Percentiles rank a stretch among this genome's conserved stretches.
phyloP scores from a whole-genome alignment of 2,113 vertebrate species.

The Leiothrix lutea region DNA sequence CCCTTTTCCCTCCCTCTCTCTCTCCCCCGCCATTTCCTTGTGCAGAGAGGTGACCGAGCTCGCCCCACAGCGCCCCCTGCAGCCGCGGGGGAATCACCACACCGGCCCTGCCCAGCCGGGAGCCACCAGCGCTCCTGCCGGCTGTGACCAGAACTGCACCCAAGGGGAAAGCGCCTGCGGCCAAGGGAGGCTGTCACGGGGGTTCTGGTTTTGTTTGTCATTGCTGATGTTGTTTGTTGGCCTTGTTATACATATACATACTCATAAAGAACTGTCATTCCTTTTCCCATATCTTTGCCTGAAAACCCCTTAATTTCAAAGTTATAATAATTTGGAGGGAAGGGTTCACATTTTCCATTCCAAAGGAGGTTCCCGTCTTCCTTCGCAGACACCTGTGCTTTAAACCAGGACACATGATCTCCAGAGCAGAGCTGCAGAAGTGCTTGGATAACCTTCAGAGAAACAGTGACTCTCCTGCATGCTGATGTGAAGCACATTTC shows the following conservation, averaged over 20 bases:
- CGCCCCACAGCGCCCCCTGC: neutral
- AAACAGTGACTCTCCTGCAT: neutral
- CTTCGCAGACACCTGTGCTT: neutral
- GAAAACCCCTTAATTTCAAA: fast-evolving
- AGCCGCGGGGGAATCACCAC: fast-evolving
- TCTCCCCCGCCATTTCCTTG: fast-evolving
- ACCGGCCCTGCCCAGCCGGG: fast-evolving
- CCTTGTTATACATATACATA: too few species aligned
- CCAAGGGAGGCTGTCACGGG: fast-evolving
- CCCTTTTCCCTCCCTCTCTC: too few species aligned
- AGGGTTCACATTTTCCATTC: neutral
- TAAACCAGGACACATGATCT: neutral
- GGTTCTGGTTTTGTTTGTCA: neutral
- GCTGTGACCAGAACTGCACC: fast-evolving
- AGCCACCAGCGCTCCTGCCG: neutral
- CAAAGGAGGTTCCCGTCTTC: fast-evolving
- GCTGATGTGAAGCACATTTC: neutral
- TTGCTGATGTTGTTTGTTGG: neutral
- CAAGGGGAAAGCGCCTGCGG: fast-evolving
- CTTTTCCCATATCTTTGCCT: neutral
- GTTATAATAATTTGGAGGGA: neutral
- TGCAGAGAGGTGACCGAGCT: fast-evolving
- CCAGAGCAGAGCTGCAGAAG: neutral
- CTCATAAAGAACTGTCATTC: neutral
- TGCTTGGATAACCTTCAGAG: neutral